Percentiles rank a stretch among this genome's conserved stretches.
Conservation (phyloP, 2,113 vertebrate genomes). For the Corythaeola cristata region DNA sequence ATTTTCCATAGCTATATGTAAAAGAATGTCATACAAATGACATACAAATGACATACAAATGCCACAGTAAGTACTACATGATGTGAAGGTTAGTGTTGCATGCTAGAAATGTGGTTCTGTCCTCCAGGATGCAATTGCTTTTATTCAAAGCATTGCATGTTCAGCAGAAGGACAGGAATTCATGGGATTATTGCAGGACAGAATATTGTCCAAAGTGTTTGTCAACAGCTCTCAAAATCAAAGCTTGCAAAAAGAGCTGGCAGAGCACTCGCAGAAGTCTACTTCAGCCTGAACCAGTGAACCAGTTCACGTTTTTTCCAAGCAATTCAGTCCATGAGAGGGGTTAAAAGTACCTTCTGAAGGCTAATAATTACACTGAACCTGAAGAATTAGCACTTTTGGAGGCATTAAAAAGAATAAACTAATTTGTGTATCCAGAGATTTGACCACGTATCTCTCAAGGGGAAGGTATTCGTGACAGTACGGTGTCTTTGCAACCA, state of each 20-base stretch:
- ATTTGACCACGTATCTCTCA: neutral
- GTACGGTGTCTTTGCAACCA: neutral
- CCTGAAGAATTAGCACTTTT: neutral
- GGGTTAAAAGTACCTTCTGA: neutral
- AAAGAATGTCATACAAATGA: neutral
- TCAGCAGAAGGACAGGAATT: neutral
- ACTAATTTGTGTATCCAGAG: neutral
- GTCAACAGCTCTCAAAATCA: neutral
- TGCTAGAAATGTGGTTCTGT: neutral
- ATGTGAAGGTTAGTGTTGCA: neutral
- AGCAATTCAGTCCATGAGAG: neutral
- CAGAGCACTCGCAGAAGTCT: neutral
- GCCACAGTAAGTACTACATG: neutral
- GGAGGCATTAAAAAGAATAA: neutral
- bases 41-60: neutral
- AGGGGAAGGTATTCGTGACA: neutral
- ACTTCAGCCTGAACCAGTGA: constrained; percentile 1
- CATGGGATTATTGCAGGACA: neutral
- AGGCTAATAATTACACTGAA: neutral
- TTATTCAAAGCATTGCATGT: neutral
- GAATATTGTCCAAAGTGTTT: neutral
- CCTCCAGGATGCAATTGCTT: neutral
- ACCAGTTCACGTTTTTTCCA: neutral
- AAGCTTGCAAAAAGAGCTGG: neutral
- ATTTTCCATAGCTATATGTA: neutral